phyloP scores from a whole-genome alignment of 2,797 vertebrate species.

The Borostomias antarcticus region DNA sequence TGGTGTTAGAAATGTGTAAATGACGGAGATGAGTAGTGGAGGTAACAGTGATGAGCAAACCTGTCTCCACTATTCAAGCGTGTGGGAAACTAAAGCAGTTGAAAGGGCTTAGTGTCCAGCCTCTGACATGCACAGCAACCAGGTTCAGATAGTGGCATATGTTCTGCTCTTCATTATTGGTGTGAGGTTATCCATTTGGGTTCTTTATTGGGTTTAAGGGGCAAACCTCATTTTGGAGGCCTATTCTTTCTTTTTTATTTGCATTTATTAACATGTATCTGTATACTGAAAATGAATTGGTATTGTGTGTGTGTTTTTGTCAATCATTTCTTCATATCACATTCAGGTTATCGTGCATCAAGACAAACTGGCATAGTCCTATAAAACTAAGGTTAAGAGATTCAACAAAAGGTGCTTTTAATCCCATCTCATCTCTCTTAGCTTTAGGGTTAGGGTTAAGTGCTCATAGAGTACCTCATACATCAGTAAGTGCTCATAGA shows the following conservation, averaged over 20 bases:
- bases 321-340: not conserved
- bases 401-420: not conserved
- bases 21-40: not conserved
- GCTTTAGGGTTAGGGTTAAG: not conserved
- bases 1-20: not conserved
- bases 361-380: not conserved
- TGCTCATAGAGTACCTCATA: not conserved
- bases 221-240: not conserved
- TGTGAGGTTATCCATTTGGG: not conserved
- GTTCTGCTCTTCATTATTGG: not conserved
- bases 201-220: constrained; percentile 1
- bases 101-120: not conserved
- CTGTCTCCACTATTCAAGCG: not conserved
- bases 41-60: not conserved
- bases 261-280: constrained; percentile 13
- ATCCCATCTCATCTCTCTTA: not conserved
- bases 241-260: constrained; percentile 7
- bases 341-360: not conserved
- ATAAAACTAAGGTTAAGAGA: not conserved
- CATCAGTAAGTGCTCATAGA: not conserved
- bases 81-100: not conserved
- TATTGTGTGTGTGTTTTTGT: constrained; percentile 10
- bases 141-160: not conserved
- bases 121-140: not conserved
- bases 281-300: constrained; percentile 4